phyloP scores from a whole-genome alignment of 2,113 vertebrate species.

The Taurulus bubalis region DNA sequence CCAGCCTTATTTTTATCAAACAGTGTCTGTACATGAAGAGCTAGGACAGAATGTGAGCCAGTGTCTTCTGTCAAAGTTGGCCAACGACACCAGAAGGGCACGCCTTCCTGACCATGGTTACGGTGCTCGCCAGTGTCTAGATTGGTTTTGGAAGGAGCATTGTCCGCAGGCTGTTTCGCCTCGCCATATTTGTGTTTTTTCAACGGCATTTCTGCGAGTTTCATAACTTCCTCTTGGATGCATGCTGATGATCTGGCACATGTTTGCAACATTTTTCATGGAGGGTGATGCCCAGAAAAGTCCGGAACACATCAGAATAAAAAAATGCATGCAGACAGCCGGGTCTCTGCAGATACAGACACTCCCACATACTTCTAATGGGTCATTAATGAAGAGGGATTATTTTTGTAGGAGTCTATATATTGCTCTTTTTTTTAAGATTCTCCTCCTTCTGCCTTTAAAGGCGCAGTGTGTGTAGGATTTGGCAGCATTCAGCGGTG shows the following conservation, averaged over 20 bases:
- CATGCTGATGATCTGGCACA: neutral
- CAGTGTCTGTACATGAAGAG: conserved; percentile 4
- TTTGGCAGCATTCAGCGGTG: too few relatives aligned
- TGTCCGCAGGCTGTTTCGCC: neutral
- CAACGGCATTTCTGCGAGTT: too few relatives aligned
- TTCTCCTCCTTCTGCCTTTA: too few relatives aligned
- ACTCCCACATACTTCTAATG: neutral
- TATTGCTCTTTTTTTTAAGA: too few relatives aligned
- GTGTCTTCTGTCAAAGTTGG: neutral
- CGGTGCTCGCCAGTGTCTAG: neutral
- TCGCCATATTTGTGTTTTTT: neutral
- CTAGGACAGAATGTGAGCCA: conserved; percentile 6
- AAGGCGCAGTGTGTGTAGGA: too few relatives aligned
- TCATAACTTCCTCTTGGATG: neutral
- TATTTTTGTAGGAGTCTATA: too few relatives aligned
- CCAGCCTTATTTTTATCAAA: conserved; percentile 33
- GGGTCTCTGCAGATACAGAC: neutral
- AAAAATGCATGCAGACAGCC: neutral
- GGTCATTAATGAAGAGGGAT: neutral
- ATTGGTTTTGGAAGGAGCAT: neutral
- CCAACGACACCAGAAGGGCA: neutral
- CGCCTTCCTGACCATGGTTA: neutral
- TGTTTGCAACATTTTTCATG: neutral
- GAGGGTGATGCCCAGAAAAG: neutral
- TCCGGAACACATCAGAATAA: neutral